A percentile compares a stretch with the other conserved stretches of the same genome.
These are phyloP conservation scores for Jacana jacana DNA, from an alignment of 2,113 vertebrate genomes.

Conservation along the genomic window DNA sequence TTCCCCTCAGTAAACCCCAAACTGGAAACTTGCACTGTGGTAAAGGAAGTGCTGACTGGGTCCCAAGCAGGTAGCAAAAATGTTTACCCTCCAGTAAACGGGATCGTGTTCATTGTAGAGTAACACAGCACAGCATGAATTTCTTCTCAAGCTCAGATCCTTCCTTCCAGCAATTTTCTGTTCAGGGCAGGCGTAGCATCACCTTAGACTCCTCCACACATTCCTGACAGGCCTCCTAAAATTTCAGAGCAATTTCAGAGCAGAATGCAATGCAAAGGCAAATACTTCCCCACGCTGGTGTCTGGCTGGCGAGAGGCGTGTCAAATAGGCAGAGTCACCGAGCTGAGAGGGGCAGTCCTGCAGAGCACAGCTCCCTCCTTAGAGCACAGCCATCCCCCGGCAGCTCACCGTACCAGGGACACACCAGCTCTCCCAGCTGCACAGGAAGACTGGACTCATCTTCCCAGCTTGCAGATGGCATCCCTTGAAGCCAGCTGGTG, in stretches of 20 bases:
- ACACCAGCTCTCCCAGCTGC: neutral
- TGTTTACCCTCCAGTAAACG: neutral
- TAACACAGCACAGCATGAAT: neutral
- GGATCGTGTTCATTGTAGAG: neutral
- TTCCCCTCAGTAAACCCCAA: neutral
- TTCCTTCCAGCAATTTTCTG: neutral
- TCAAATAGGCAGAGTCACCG: neutral
- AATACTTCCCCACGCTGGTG: neutral
- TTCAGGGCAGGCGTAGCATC: neutral
- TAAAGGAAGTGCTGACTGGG: conserved; percentile 1
- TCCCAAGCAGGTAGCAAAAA: conserved; percentile 40
- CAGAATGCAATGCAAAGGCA: neutral
- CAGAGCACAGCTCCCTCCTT: neutral
- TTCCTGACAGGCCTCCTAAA: neutral
- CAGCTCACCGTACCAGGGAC: neutral
- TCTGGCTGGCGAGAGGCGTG: neutral
- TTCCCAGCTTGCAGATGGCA: neutral
- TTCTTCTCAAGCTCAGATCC: neutral
- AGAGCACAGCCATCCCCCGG: neutral
- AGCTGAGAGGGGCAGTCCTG: neutral
- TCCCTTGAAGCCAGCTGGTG: neutral
- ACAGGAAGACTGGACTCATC: rapidly evolving
- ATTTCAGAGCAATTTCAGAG: neutral
- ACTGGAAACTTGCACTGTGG: conserved; percentile 20
- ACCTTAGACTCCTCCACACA: neutral